phyloP scores from a whole-genome alignment of 1,140 invertebrate species.

The Uloborus diversus region DNA sequence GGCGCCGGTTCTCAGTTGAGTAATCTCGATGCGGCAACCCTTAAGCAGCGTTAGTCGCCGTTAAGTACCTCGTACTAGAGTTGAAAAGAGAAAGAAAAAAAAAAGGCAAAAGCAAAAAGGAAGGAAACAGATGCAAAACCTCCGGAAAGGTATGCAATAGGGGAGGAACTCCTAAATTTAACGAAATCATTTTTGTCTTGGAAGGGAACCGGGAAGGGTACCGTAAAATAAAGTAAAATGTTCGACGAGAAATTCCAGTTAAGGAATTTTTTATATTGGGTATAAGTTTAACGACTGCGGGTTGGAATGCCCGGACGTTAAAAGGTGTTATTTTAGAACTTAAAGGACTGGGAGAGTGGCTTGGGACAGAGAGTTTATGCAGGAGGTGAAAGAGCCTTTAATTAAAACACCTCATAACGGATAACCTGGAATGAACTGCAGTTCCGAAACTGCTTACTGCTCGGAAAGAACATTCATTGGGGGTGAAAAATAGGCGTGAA shows the following conservation, averaged over 20 bases:
- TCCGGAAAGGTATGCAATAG: conserved; percentile 42
- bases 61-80: background rate
- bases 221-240: conserved; percentile 18
- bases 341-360: conserved; percentile 29
- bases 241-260: conserved; percentile 31
- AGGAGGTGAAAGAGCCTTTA: conserved; percentile 26
- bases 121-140: background rate
- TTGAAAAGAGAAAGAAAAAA: background rate
- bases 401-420: conserved; percentile 30
- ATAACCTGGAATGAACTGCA: conserved; percentile 7
- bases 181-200: conserved; percentile 48
- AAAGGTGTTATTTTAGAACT: conserved; percentile 51
- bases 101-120: background rate
- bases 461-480: too few species aligned
- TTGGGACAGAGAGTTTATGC: conserved; percentile 35
- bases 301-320: conserved; percentile 17
- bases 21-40: background rate
- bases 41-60: conserved; percentile 9
- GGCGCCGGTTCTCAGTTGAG: too few species aligned
- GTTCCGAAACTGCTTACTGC: too few species aligned
- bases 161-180: conserved; percentile 34
- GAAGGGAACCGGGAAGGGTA: background rate
- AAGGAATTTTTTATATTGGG: conserved; percentile 34
- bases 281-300: conserved; percentile 50
- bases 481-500: too few species aligned